Percentiles rank a stretch among this genome's conserved stretches.
Conservation (phyloP, 2,113 vertebrate genomes). For the Xenopus laevis region DNA sequence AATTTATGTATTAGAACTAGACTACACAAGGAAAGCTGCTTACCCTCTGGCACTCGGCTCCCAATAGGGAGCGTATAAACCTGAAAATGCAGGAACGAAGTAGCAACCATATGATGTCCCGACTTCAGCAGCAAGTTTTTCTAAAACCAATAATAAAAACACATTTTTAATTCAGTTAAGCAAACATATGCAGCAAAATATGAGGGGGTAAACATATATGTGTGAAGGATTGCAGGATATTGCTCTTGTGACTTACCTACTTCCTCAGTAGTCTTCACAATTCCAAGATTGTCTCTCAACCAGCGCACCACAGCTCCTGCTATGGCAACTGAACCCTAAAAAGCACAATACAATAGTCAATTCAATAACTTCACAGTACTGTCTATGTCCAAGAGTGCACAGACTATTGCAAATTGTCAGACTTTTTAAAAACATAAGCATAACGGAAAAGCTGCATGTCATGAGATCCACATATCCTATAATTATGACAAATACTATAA, state of each 20-base stretch:
- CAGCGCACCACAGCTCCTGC: conserved; percentile 91
- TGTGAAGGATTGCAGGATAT: not conserved
- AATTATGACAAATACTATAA: too few species aligned
- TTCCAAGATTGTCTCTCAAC: conserved; percentile 94
- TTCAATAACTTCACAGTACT: too few species aligned
- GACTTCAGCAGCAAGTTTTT: conserved; percentile 83
- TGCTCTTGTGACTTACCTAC: conserved; percentile 69
- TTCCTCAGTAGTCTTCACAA: conserved; percentile 76
- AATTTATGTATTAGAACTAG: too few species aligned
- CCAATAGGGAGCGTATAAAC: conserved; percentile 98
- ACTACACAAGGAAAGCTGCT: conserved; percentile 44
- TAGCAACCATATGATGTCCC: conserved; percentile 95
- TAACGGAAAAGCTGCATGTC: too few species aligned
- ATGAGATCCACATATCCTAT: too few species aligned
- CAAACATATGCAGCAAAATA: too few species aligned
- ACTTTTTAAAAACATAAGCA: too few species aligned
- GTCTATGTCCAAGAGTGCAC: too few species aligned
- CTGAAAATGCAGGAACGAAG: conserved; percentile 96
- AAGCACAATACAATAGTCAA: not conserved
- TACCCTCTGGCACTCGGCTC: conserved; percentile 95
- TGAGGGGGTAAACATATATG: too few species aligned
- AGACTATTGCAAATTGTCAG: too few species aligned
- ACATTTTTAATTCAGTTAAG: not conserved
- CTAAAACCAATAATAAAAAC: conserved; percentile 59
- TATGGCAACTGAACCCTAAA: conserved; percentile 93